Conservation (phyloP, 2,113 vertebrate species). For the Pachypanchax playfairii region DNA sequence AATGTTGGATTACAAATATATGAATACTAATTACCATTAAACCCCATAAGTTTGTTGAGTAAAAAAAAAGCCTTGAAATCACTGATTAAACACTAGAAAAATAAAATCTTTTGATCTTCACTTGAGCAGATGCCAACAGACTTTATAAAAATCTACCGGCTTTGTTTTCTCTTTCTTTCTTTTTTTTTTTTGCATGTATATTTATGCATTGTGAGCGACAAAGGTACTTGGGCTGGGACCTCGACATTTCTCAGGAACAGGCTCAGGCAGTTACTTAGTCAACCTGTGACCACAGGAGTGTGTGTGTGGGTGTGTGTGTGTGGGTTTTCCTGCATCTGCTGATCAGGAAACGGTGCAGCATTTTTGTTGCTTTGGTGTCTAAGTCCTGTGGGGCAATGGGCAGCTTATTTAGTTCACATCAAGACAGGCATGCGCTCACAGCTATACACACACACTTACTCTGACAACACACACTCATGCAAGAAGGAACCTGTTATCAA, state of each 20-base stretch:
- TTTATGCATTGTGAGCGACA: neutral
- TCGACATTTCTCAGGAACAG: constrained; percentile 49
- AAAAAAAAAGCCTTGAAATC: neutral
- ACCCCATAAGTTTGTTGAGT: too few species aligned
- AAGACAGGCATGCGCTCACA: constrained; percentile 34
- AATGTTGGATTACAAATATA: too few species aligned
- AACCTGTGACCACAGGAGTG: neutral
- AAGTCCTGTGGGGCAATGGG: constrained; percentile 67
- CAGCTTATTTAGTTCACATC: constrained; percentile 63
- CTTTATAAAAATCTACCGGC: neutral
- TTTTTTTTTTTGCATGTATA: neutral
- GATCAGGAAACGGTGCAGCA: constrained; percentile 58
- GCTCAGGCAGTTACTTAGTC: constrained; percentile 45
- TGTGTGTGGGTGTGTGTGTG: constrained; percentile 39
- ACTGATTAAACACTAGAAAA: neutral
- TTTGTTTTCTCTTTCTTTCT: too few species aligned
- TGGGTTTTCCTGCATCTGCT: constrained; percentile 42
- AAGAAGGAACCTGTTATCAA: constrained; percentile 82
- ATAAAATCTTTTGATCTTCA: neutral
- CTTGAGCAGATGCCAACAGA: neutral
- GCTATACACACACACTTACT: constrained; percentile 27
- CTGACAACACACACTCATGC: constrained; percentile 47
- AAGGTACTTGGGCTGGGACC: constrained; percentile 35
- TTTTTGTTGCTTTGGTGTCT: constrained; percentile 44
- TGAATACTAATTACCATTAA: too few species aligned